These are phyloP conservation scores for Drosophila lutescens DNA, from an alignment of 2,888 invertebrate genomes.

Conservation along the genomic window DNA sequence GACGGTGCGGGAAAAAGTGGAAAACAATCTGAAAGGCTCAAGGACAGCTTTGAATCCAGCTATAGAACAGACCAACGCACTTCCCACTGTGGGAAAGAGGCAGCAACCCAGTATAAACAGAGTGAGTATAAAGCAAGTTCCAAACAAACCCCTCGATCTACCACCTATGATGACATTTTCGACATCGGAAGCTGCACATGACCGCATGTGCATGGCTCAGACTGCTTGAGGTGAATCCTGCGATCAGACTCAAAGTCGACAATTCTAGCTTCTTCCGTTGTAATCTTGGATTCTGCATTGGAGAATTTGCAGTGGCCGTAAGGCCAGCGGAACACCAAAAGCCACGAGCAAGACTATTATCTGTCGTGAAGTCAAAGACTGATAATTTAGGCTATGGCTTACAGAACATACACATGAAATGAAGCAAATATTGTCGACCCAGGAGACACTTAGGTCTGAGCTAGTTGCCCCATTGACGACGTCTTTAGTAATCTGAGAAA, in stretches of 20 bases:
- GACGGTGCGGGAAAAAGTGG: conserved; percentile 55
- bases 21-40: conserved; percentile 61
- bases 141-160: too few relatives aligned
- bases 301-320: conserved; percentile 80
- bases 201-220: conserved; percentile 54
- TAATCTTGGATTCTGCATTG: conserved; percentile 83
- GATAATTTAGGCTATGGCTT: conserved; percentile 72
- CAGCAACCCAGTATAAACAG: conserved; percentile 84
- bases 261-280: conserved; percentile 81
- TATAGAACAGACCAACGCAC: conserved; percentile 86
- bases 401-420: conserved; percentile 46
- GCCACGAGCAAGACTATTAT: conserved; percentile 74
- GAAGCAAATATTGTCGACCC: conserved; percentile 59
- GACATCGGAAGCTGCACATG: conserved; percentile 81
- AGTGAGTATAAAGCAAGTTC: conserved; percentile 61
- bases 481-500: conserved; percentile 85
- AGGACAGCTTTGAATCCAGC: conserved; percentile 84
- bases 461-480: conserved; percentile 80
- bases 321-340: conserved; percentile 83
- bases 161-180: conserved; percentile 83
- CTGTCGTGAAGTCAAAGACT: conserved; percentile 48
- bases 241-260: conserved; percentile 70
- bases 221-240: conserved; percentile 71
- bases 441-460: conserved; percentile 62
- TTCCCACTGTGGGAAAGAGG: conserved; percentile 83